Evolutionary conservation across 2,888 invertebrate genomes (phyloP).

Genomic region (Lapara coniferarum): DNA sequence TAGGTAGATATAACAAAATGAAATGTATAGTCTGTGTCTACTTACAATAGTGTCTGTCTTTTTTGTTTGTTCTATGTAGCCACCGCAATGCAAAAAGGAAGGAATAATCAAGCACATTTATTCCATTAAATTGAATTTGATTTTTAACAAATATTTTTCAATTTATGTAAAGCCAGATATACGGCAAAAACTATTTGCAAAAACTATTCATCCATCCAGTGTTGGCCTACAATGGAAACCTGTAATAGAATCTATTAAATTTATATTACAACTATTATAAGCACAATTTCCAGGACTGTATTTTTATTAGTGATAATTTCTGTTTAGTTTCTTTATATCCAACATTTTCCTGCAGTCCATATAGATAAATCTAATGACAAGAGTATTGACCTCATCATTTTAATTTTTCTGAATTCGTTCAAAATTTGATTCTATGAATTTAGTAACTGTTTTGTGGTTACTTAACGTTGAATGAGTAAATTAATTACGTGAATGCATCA

Average conservation of each 20-base stretch:
- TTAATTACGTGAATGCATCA: no score
- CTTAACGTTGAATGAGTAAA: no score
- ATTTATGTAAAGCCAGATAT: background rate
- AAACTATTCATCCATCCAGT: background rate
- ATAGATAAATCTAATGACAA: background rate
- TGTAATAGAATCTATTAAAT: constrained; percentile 10
- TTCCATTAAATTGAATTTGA: no score
- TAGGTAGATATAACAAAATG: no score
- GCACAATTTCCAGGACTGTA: background rate
- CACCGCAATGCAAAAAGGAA: background rate
- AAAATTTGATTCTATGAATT: background rate
- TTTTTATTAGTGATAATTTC: background rate
- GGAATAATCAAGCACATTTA: background rate
- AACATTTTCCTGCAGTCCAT: background rate
- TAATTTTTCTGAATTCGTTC: background rate
- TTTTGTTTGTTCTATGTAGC: no score
- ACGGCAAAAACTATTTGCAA: constrained; percentile 4
- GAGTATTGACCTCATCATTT: constrained; percentile 1
- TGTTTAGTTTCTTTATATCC: background rate
- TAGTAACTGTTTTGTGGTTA: no score
- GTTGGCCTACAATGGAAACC: background rate
- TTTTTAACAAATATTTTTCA: no score
- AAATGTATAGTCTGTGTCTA: no score
- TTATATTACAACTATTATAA: constrained; percentile 14
- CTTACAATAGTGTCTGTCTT: no score